Percentiles rank a stretch among this genome's conserved stretches.
phyloP scores from a whole-genome alignment of 2,888 invertebrate genomes.

The Erannis defoliaria region DNA sequence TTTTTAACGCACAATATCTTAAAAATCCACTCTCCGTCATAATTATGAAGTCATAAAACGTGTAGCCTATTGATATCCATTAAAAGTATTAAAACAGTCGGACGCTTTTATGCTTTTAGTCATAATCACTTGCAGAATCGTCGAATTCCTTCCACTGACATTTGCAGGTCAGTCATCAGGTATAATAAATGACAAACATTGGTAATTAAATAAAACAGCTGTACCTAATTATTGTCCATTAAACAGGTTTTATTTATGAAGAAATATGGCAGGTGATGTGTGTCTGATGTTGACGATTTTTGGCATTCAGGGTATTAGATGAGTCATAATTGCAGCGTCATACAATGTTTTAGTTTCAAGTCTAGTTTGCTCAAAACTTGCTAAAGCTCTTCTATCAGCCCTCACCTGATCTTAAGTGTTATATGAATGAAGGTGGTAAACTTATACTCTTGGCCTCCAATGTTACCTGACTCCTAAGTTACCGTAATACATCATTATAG shows the following conservation, averaged over 20 bases:
- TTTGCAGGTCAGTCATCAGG: not conserved
- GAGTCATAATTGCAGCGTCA: too few relatives aligned
- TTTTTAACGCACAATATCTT: too few relatives aligned
- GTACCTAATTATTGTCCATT: not conserved
- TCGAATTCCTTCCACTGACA: constrained; percentile 1
- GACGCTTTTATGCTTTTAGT: not conserved
- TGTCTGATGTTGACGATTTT: not conserved
- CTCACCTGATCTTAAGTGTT: too few relatives aligned
- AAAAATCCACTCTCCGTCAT: too few relatives aligned
- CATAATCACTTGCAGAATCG: not conserved
- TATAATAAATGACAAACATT: not conserved
- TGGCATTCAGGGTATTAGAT: too few relatives aligned
- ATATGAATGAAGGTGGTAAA: too few relatives aligned
- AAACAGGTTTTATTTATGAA: not conserved
- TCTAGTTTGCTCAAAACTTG: too few relatives aligned
- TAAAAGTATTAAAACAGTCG: not conserved
- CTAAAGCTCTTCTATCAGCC: too few relatives aligned
- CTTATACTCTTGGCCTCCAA: too few relatives aligned
- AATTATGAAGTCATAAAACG: not conserved
- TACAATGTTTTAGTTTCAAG: too few relatives aligned
- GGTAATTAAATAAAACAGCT: constrained; percentile 5
- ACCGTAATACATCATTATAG: too few relatives aligned
- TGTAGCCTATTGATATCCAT: not conserved
- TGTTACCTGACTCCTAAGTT: too few relatives aligned
- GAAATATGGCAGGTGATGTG: not conserved